Conservation (phyloP, 2,888 invertebrate species). For the Ectemnius cavifrons region DNA sequence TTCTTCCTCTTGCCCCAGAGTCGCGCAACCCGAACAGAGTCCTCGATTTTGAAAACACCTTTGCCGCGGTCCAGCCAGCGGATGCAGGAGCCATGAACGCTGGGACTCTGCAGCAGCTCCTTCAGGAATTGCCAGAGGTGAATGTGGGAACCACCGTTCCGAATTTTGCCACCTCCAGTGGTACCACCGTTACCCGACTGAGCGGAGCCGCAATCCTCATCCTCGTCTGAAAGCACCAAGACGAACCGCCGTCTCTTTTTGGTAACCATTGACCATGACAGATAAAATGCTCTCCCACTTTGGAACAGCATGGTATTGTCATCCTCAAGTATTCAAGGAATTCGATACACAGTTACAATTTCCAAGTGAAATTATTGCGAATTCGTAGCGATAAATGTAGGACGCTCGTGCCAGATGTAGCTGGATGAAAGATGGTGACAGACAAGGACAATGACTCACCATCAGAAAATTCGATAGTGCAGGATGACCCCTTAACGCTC, state of each 20-base stretch:
- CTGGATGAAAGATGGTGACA: too few species aligned
- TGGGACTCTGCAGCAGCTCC: slow-evolving; percentile 93
- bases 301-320: too few species aligned
- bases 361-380: too few species aligned
- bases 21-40: slow-evolving; percentile 97
- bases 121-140: slow-evolving; percentile 99
- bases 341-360: too few species aligned
- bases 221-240: slow-evolving; percentile 79
- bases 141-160: slow-evolving; percentile 87
- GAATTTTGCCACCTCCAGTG: slow-evolving; percentile 54
- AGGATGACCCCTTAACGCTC: slow-evolving; percentile 69
- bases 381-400: too few species aligned
- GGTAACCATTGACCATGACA: not conserved
- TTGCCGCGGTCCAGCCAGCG: slow-evolving; percentile 97
- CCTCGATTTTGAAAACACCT: slow-evolving; percentile 99
- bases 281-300: not conserved
- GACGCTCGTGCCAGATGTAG: too few species aligned
- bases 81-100: slow-evolving; percentile 94
- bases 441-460: slow-evolving; percentile 79
- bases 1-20: slow-evolving; percentile 99
- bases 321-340: too few species aligned
- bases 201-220: slow-evolving; percentile 78
- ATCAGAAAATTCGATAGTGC: slow-evolving; percentile 84
- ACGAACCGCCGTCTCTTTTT: slow-evolving; percentile 10
- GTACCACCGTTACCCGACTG: slow-evolving; percentile 52